Base-by-base conservation (phyloP, 1,140 invertebrate species). In the Eumeta japonica region DNA sequence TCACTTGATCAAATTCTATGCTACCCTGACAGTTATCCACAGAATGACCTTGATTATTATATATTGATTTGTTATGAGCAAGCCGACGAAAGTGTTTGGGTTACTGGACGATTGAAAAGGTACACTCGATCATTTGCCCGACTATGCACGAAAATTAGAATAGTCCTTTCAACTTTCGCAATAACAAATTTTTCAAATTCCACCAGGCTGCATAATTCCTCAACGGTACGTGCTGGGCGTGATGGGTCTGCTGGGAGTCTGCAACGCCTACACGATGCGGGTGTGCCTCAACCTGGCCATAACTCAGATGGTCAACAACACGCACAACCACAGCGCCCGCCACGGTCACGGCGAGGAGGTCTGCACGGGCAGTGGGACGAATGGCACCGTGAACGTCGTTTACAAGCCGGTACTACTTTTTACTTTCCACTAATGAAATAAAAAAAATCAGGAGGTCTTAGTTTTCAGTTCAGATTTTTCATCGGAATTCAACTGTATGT, bases 251-350 rank as follows among this genome's bases (percentile, higher is more conserved):
- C 60, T 89, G 15, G 89, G 87, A 7, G 80, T 92, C 2, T 81
- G 86, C 37, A 90, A 88, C 57, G 86, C 92, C 0, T 94, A 94
- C 54, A 86, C 89, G 3, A 87, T 94, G 85, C 77, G 92, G 39
- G 86, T 91, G 1, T 90, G 88, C 45, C 72, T 95, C 3, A 92
- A 89, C 42, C 81, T 94, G 17, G 90, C 91, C 0, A 92, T 95
- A 44, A 92, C 92, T 11, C 87, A 90, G 52, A 92, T 95, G 88
- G 87, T 83, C 0, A 61, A 66, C 28, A 44, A 34, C 3, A 62
- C 50, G 12, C 10, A n/a, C 1, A 10, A 27, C 1, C 17, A 32
- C 17, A 11, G 11, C 3, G 14, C 17, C 9, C 13, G 13, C 20
- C n/a, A n/a, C n/a, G n/a, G n/a, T n/a, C n/a, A n/a, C n/a, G n/a